phyloP scores from a whole-genome alignment of 2,113 vertebrate genomes.

The Helogale parvula region DNA sequence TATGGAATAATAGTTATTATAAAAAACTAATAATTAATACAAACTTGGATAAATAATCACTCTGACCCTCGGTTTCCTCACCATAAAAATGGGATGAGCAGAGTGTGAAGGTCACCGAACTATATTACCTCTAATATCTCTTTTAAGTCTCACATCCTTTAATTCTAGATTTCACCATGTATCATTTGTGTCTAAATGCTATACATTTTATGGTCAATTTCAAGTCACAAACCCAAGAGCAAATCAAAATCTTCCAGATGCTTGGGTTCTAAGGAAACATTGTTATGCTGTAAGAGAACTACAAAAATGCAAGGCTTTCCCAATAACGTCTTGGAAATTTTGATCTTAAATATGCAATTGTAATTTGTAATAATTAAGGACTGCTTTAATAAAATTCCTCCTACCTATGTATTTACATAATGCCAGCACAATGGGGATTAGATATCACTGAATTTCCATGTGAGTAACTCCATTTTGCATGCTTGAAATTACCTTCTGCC shows the following conservation, averaged over 20 bases:
- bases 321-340: neutral
- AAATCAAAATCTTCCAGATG: neutral
- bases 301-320: neutral
- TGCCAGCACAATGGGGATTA: neutral
- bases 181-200: neutral
- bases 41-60: neutral
- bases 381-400: constrained; percentile 13
- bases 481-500: constrained; percentile 46
- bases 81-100: neutral
- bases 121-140: neutral
- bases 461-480: constrained; percentile 55
- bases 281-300: neutral
- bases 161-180: neutral
- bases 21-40: neutral
- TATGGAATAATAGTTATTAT: neutral
- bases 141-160: neutral
- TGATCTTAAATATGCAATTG: constrained; percentile 11
- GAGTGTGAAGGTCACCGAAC: neutral
- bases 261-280: neutral
- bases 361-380: constrained; percentile 52
- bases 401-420: constrained; percentile 54
- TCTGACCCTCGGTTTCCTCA: neutral
- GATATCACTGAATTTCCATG: constrained; percentile 48
- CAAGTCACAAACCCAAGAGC: neutral
- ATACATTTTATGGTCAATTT: neutral